Percentiles rank a stretch among this genome's conserved stretches.
Evolutionary conservation across 2,888 invertebrate species (phyloP).

Genomic region (Gastrophysa polygoni): DNA sequence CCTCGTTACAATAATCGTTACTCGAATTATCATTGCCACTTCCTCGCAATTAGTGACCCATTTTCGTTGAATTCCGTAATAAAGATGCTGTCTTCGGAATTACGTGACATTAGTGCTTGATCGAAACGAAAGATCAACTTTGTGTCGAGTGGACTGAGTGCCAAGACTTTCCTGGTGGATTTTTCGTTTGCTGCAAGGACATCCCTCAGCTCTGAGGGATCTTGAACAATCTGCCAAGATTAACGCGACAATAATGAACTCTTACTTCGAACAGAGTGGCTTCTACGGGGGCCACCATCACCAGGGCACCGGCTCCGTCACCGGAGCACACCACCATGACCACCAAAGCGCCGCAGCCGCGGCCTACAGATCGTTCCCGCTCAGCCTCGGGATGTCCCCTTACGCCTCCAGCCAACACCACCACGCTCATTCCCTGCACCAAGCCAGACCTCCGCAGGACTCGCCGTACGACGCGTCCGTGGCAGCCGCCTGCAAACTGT

Average conservation of each 20-base stretch:
- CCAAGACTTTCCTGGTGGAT: slow-evolving; percentile 29
- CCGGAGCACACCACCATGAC: slow-evolving; percentile 67
- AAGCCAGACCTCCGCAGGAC: slow-evolving; percentile 83
- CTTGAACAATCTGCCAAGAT: slow-evolving; percentile 45
- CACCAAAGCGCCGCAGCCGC: slow-evolving; percentile 76
- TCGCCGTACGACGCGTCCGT: slow-evolving; percentile 92
- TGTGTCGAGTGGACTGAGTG: slow-evolving; percentile 38
- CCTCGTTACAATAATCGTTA: slow-evolving; percentile 58
- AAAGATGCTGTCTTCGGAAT: slow-evolving; percentile 35
- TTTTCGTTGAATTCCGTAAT: slow-evolving; percentile 28
- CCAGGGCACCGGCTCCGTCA: slow-evolving; percentile 72
- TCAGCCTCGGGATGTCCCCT: slow-evolving; percentile 84
- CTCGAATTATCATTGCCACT: slow-evolving; percentile 44
- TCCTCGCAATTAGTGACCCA: slow-evolving; percentile 32
- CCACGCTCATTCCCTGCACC: slow-evolving; percentile 76
- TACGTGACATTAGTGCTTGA: slow-evolving; percentile 38
- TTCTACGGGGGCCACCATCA: slow-evolving; percentile 93
- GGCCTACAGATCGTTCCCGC: slow-evolving; percentile 82
- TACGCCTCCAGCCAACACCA: slow-evolving; percentile 73
- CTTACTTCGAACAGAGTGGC: slow-evolving; percentile 94
- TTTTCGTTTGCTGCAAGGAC: slow-evolving; percentile 33
- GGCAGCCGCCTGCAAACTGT: slow-evolving; percentile 81
- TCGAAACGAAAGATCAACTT: slow-evolving; percentile 18
- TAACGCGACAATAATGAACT: slow-evolving; percentile 77
- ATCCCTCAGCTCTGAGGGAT: slow-evolving; percentile 49